Base-by-base conservation (phyloP, 2,113 vertebrate species). In the Pao palembangensis region DNA sequence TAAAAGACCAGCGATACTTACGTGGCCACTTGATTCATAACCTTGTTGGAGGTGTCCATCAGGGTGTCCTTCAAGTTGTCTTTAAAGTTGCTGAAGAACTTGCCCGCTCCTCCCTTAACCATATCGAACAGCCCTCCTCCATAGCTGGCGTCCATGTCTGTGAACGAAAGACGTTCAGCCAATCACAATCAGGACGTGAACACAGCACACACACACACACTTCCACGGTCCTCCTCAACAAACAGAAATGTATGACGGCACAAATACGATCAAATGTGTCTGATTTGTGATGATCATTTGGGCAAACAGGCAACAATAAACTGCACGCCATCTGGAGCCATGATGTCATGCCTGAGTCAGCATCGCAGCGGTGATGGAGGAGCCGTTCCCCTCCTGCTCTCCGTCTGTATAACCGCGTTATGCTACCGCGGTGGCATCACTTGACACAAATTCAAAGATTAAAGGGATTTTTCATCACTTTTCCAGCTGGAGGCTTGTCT, bases 1-100 rank as follows among this genome's bases (percentile, higher is more conserved):
- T 8, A 4, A 50, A 19, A 71, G 47, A 2, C 15, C 3, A 41
- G 43, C 2, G 0, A 21, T 49, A 90, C 79, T 60, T 90, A 98
- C 96, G 95, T 99, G 88, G 95, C 88, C 28, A 99, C 97, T 78
- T 98, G 98, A 38, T 97, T 94, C 92, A 99, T 98, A 71, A 99
- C 96, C 89, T 98, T 96, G 48, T 94, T 95, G 76, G 97, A 99
- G 1, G 96, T 98, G 81, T 99, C 96, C 62, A 98, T 98, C 75
- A 98, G 88, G 10, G 97, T 99, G 74, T 99, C 97, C 87, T 99
- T 99, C 81, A 99, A 80, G 91, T 99, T 99, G 85, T 98, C 97
- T 85, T 98, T 98, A 44, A 99, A 89, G 84, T 98, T 99, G 88
- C 95, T 99, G 88, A 99, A 98, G 68, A 99, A 96, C 70, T 97